phyloP scores from a whole-genome alignment of 2,113 vertebrate species.

The Rhinogobius similis region DNA sequence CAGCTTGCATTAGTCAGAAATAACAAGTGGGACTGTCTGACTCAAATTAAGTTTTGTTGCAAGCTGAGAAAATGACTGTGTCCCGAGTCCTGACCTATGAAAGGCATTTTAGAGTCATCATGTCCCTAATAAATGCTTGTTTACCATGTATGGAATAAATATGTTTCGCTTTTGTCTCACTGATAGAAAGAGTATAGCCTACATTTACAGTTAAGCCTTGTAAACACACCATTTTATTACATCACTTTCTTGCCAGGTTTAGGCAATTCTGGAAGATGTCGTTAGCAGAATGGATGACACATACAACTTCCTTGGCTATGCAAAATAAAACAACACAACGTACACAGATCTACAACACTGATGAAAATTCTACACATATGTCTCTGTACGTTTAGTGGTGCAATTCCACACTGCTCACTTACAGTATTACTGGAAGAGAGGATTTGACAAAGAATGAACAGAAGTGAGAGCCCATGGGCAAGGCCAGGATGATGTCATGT shows the following conservation, averaged over 20 bases:
- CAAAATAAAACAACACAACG: background rate
- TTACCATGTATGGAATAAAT: no score
- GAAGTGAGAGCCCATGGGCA: no score
- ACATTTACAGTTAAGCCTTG: background rate
- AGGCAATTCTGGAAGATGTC: background rate
- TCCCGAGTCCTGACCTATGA: no score
- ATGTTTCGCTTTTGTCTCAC: no score
- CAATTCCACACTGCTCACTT: background rate
- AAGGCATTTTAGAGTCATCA: no score
- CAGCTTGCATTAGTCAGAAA: no score
- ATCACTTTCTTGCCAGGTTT: constrained; percentile 6
- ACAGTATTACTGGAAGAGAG: no score
- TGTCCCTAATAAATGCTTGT: no score
- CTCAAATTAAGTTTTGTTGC: background rate
- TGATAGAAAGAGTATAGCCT: background rate
- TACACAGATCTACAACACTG: background rate
- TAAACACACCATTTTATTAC: background rate
- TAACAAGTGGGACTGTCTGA: no score
- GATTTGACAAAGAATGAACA: no score
- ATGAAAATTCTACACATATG: background rate
- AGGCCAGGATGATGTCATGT: no score
- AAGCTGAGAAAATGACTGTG: background rate
- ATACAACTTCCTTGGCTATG: background rate
- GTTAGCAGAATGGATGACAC: background rate
- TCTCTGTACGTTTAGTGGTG: no score